Evolutionary conservation across 1,140 invertebrate genomes (phyloP).

Genomic region (Macrobrachium rosenbergii): DNA sequence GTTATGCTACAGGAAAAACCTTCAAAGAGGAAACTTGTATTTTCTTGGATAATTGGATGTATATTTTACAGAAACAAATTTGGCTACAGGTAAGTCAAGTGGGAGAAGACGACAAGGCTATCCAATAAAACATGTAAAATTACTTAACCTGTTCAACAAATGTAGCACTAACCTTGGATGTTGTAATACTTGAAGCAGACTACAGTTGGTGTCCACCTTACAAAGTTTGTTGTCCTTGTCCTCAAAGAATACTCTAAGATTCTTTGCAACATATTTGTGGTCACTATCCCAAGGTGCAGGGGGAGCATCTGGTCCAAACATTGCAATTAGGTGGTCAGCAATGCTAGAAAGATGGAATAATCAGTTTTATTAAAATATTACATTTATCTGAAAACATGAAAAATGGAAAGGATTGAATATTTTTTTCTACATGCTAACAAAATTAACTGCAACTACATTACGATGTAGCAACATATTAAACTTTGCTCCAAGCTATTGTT

Average conservation of each 20-base stretch:
- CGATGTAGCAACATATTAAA: too few relatives aligned
- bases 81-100: neutral
- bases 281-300: slow-evolving; percentile 80
- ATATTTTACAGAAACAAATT: neutral
- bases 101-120: neutral
- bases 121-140: slow-evolving; percentile 41
- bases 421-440: neutral
- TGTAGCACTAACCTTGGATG: slow-evolving; percentile 74
- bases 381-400: slow-evolving; percentile 35
- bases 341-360: slow-evolving; percentile 75
- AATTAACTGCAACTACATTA: too few relatives aligned
- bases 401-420: neutral
- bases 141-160: slow-evolving; percentile 24
- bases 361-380: slow-evolving; percentile 70
- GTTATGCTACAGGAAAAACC: too few relatives aligned
- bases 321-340: slow-evolving; percentile 78
- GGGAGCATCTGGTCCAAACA: slow-evolving; percentile 79
- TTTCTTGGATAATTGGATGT: too few relatives aligned
- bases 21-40: too few relatives aligned
- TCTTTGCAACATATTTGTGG: slow-evolving; percentile 78
- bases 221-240: slow-evolving; percentile 77
- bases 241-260: slow-evolving; percentile 86
- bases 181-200: slow-evolving; percentile 77
- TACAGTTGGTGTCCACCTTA: slow-evolving; percentile 75
- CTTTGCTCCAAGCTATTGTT: too few relatives aligned